Conservation (phyloP, 2,113 vertebrate species). For the Xiphias gladius region DNA sequence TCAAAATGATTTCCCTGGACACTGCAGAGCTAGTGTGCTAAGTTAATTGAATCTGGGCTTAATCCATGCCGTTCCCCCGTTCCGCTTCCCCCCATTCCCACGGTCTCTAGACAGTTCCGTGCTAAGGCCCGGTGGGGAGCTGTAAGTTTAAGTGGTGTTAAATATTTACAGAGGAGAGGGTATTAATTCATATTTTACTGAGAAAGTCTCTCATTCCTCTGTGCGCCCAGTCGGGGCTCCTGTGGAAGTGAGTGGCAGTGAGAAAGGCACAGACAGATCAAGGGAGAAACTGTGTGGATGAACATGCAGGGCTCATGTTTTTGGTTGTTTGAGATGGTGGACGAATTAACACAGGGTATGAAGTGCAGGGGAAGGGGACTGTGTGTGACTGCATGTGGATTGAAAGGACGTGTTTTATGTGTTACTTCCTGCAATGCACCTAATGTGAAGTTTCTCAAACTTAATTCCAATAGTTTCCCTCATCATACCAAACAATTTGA, state of each 20-base stretch:
- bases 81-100: slow-evolving; percentile 46
- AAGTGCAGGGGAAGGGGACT: background rate
- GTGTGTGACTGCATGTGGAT: background rate
- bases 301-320: slow-evolving; percentile 35
- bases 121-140: slow-evolving; percentile 61
- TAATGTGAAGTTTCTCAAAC: background rate
- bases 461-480: background rate
- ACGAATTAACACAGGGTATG: background rate
- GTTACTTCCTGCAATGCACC: background rate
- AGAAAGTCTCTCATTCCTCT: slow-evolving; percentile 54
- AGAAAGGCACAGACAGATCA: background rate
- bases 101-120: slow-evolving; percentile 69
- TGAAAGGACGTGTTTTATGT: background rate
- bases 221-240: slow-evolving; percentile 36
- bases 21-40: slow-evolving; percentile 61
- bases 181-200: slow-evolving; percentile 80
- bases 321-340: background rate
- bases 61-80: slow-evolving; percentile 68
- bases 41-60: slow-evolving; percentile 83
- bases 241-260: slow-evolving; percentile 18
- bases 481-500: background rate
- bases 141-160: slow-evolving; percentile 82
- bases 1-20: slow-evolving; percentile 84
- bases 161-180: slow-evolving; percentile 80
- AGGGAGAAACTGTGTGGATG: background rate